phyloP scores from a whole-genome alignment of 2,113 vertebrate species.

The Cyrtonyx montezumae region DNA sequence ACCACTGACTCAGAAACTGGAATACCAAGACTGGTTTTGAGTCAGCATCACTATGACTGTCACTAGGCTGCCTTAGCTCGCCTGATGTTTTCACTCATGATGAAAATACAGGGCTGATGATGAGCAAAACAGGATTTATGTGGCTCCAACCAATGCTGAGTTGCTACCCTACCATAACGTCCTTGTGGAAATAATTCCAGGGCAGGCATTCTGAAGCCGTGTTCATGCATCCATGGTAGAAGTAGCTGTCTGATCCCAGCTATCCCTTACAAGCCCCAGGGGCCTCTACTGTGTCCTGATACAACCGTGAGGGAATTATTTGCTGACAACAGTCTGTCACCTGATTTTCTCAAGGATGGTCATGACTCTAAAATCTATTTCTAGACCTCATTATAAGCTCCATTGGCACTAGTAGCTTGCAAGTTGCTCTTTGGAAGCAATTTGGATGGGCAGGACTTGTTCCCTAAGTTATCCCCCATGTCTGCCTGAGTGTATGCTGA shows the following conservation, averaged over 20 bases:
- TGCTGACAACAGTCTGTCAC: neutral
- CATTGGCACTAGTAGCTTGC: neutral
- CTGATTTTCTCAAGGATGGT: fast-evolving
- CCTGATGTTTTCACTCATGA: neutral
- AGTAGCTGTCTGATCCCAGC: neutral
- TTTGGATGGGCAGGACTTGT: neutral
- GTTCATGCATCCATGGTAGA: neutral
- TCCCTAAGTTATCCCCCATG: neutral
- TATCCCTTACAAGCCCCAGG: fast-evolving
- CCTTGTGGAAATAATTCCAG: neutral
- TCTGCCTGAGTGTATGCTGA: neutral
- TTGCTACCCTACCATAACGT: neutral
- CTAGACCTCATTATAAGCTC: neutral
- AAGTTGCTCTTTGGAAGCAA: neutral
- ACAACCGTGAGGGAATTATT: neutral
- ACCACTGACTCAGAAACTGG: conserved; percentile 32
- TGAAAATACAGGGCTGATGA: neutral
- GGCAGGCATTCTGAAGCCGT: neutral
- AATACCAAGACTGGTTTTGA: conserved; percentile 9
- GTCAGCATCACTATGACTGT: neutral
- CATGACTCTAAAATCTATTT: neutral
- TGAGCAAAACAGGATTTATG: neutral
- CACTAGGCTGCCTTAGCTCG: neutral
- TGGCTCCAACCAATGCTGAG: neutral
- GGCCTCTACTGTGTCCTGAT: neutral